Base-by-base conservation (phyloP, 2,113 vertebrate species). In the Oryzias melastigma region DNA sequence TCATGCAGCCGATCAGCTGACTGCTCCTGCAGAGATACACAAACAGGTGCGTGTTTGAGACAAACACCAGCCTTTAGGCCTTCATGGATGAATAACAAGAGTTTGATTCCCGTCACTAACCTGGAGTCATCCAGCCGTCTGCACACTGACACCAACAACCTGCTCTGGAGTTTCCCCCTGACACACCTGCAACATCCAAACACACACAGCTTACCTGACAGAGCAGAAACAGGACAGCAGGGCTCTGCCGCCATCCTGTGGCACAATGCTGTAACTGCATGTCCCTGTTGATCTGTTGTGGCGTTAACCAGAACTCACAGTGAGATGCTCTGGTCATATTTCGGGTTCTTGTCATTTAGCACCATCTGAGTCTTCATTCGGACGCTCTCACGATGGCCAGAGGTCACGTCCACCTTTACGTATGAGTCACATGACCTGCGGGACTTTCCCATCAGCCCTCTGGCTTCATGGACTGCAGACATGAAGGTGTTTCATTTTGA, bases 1-100 rank as follows among this genome's bases (percentile, higher is more conserved):
- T 97, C 95, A 96, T 95, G 77, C 94, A 97, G 78, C 95, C 95
- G 0, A 97, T 84, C 50, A 96, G 88, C 48, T 90, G 52, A 0
- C 81, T 89, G 59, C 81, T 77, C 44, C 94, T 96, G 58, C 53
- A n/a, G 13, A 60, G 19, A 54, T 0, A 35, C 12, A 64, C 7
- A 24, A 0, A 22, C 53, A 43, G 8, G 10, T 8, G 10, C 35
- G 10, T 1, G 7, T n/a, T n/a, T 1, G n/a, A 35, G 10, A 35
- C 35, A 35, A 7, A 35, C 35, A 35, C 2, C 35, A 35, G 35
- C 35, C 10, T 35, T 35, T 1, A 3, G 17, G 17, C 4, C 17
- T 17, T n/a, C 16, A 46, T 18, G 44, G 43, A 44, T 44, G 43
- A 44, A 17, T 17, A 17, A 16, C 25, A 27, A 27, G 25, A 27